Base-by-base conservation (phyloP, 2,888 invertebrate genomes). In the Melieria omissa region DNA sequence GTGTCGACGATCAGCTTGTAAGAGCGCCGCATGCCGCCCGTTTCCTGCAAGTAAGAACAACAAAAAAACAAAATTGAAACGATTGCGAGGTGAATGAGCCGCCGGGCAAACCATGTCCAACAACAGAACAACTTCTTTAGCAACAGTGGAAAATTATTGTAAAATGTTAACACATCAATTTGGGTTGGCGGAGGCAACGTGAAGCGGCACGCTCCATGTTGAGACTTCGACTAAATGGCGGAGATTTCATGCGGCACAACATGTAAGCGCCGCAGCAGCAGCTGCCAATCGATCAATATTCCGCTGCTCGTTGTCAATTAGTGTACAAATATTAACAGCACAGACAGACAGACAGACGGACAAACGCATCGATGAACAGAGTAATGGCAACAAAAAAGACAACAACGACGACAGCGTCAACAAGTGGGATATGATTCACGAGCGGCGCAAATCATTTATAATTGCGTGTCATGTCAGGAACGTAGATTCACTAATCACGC, bases 21-120 rank as follows among this genome's bases (percentile, higher is more conserved):
- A 29, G 83, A 83, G 74, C 83, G 78, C 10, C 82, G 80, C 83
- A 83, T 83, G 62, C 81, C 81, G 71, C 82, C 82, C 62, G 81
- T 82, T 76, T 82, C 81, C 82, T 83, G 69, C 7, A 79, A 77
- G 47, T 9, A 62, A 65, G 7, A 62, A 44, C 10, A 44, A 46
- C 55, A n/a, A 12, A 3, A 12, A 61, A 45, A 57, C 44, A n/a
- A n/a, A 64, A 16, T n/a, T 55, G 42, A 71, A 54, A 62, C 57
- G 44, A 55, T 58, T 29, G 42, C 44, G 49, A 12, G 1, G 12
- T 49, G 14, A 52, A 5, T 52, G 14, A 46, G 14, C 10, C 47
- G 44, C 4, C 41, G 42, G 42, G 45, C 41, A 0, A 12, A 65
- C 49, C 10, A 62, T 46, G 57, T 44, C 41, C 41, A 9, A 46